Evolutionary conservation across 2,888 invertebrate species (phyloP).

Genomic region (Agrenia bidenticulata): DNA sequence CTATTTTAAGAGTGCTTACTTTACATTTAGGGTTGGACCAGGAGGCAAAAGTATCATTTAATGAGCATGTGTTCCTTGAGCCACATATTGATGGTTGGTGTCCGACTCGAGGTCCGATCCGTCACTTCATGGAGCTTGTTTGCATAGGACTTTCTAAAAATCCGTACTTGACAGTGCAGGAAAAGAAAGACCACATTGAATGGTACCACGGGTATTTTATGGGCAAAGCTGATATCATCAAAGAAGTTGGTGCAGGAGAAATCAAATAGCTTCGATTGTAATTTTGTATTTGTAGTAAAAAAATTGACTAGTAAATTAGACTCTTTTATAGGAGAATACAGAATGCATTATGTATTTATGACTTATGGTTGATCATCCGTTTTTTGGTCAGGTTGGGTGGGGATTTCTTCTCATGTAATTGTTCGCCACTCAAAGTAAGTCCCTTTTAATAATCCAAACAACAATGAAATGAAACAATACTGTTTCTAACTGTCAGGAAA

Average conservation of each 20-base stretch:
- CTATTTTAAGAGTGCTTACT: background rate
- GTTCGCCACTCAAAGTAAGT: no score
- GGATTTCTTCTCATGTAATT: no score
- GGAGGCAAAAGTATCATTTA: constrained; percentile 70
- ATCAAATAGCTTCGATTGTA: constrained; percentile 28
- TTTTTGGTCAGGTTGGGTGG: no score
- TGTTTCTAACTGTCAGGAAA: no score
- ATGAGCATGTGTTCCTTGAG: constrained; percentile 93
- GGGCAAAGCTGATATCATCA: constrained; percentile 71
- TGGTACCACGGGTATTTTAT: constrained; percentile 92
- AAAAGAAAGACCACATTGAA: constrained; percentile 83
- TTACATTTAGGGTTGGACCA: constrained; percentile 59
- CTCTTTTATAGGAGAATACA: no score
- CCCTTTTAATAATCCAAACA: no score
- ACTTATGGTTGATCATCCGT: no score
- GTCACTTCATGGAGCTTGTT: constrained; percentile 97
- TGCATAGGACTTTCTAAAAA: constrained; percentile 92
- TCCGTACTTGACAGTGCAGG: constrained; percentile 79
- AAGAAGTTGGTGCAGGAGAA: constrained; percentile 63
- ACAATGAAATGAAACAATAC: no score
- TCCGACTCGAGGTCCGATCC: constrained; percentile 82
- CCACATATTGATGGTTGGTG: constrained; percentile 83
- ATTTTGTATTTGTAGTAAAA: background rate
- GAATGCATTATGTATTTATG: no score
- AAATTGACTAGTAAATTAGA: background rate